phyloP scores from a whole-genome alignment of 35 echinoderm and acorn worm species.

The Stichopus chloronotus region DNA sequence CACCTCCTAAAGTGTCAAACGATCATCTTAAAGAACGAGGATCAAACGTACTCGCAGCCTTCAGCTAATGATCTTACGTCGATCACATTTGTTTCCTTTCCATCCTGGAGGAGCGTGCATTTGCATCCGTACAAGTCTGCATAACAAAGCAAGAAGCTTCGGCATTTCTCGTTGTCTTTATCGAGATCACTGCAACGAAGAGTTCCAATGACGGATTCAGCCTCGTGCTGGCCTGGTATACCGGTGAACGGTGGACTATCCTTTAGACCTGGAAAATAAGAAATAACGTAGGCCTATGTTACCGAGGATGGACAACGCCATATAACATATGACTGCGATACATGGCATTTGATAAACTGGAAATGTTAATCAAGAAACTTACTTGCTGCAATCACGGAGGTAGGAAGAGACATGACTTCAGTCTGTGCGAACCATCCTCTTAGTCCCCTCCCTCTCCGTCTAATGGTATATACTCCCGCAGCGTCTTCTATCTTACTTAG shows the following conservation, averaged over 20 bases:
- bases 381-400: slow-evolving; percentile 34
- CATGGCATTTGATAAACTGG: too few relatives aligned
- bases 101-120: slow-evolving; percentile 10
- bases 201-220: not conserved
- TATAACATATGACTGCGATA: too few relatives aligned
- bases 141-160: not conserved
- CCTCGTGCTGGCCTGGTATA: not conserved
- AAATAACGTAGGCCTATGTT: too few relatives aligned
- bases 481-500: not conserved
- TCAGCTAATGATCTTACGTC: not conserved
- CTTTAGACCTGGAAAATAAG: not conserved
- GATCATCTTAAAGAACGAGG: too few relatives aligned
- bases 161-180: not conserved
- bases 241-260: not conserved
- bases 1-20: too few relatives aligned
- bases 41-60: too few relatives aligned
- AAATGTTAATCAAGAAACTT: too few relatives aligned
- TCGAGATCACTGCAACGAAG: not conserved
- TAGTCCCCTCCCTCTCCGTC: not conserved
- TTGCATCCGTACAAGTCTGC: slow-evolving; percentile 24
- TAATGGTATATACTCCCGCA: slow-evolving; percentile 8
- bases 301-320: too few relatives aligned
- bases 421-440: slow-evolving; percentile 9
- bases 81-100: slow-evolving; percentile 16
- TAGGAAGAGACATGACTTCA: not conserved